Percentiles rank a stretch among this genome's conserved stretches.
These are phyloP conservation scores for Mellivora capensis DNA, from an alignment of 2,113 vertebrate species.

Conservation along the genomic window DNA sequence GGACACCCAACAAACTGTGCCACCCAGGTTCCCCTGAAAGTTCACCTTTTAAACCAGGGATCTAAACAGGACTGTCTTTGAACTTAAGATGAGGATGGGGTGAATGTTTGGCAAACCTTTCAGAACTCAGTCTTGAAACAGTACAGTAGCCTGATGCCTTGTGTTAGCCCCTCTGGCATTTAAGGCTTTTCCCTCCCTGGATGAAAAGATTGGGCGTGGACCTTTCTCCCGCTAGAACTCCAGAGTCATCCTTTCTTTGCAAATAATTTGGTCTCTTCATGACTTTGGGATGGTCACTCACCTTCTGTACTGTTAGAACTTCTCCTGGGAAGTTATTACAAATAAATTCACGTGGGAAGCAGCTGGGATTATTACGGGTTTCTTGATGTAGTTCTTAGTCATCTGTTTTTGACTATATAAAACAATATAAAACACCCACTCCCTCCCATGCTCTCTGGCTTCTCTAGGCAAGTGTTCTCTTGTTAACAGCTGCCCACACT, in stretches of 20 bases:
- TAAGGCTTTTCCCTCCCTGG: neutral
- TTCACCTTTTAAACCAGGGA: neutral
- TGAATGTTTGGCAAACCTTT: neutral
- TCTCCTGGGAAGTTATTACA: neutral
- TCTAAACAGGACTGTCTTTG: neutral
- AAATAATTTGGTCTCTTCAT: neutral
- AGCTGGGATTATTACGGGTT: neutral
- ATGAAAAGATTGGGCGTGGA: no score
- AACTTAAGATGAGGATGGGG: neutral
- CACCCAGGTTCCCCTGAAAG: neutral
- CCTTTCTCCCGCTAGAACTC: neutral
- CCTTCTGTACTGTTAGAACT: neutral
- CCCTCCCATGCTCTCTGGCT: neutral
- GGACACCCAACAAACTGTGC: neutral
- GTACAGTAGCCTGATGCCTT: neutral
- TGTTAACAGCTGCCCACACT: neutral
- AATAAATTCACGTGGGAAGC: neutral
- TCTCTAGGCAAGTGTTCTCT: neutral
- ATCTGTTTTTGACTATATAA: neutral
- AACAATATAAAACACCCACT: neutral
- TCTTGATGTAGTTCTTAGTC: neutral
- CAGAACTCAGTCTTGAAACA: no score
- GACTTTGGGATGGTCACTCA: neutral
- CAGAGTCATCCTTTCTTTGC: neutral
- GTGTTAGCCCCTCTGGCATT: neutral